Evolutionary conservation across 2,113 vertebrate genomes (phyloP).

Genomic region (Oreocharis arfaki): DNA sequence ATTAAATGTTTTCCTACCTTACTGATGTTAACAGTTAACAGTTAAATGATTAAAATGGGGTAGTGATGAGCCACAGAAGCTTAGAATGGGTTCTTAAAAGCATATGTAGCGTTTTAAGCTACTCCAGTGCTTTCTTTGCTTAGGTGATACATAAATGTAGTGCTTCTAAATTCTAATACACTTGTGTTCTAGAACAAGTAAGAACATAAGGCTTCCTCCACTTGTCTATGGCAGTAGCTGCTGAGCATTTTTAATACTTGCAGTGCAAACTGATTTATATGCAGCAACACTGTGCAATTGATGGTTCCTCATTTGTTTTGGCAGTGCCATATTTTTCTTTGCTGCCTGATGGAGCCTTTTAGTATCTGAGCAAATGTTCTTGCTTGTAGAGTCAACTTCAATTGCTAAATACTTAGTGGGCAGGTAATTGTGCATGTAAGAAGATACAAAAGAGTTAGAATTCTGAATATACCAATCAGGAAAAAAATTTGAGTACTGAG

Average conservation of each 20-base stretch:
- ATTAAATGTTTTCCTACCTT: background rate
- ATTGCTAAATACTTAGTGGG: background rate
- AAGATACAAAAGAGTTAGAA: background rate
- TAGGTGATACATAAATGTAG: background rate
- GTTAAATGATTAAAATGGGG: background rate
- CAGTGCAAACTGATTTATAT: background rate
- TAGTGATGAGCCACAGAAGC: background rate
- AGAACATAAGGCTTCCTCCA: background rate
- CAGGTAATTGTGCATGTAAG: background rate
- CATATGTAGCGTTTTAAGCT: background rate
- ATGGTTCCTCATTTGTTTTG: background rate
- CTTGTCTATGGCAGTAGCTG: background rate
- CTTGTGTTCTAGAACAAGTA: background rate
- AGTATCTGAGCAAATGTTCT: background rate
- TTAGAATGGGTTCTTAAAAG: background rate
- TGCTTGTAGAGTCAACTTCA: background rate
- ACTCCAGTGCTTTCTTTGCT: background rate
- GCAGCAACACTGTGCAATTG: background rate
- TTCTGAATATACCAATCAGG: background rate
- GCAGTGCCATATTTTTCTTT: background rate
- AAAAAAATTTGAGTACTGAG: background rate
- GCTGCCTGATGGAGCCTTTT: background rate
- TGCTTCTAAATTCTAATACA: background rate
- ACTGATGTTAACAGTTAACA: background rate
- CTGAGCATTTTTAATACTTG: background rate